Conservation (phyloP, 1,140 invertebrate genomes). For the Ganaspis sp. region DNA sequence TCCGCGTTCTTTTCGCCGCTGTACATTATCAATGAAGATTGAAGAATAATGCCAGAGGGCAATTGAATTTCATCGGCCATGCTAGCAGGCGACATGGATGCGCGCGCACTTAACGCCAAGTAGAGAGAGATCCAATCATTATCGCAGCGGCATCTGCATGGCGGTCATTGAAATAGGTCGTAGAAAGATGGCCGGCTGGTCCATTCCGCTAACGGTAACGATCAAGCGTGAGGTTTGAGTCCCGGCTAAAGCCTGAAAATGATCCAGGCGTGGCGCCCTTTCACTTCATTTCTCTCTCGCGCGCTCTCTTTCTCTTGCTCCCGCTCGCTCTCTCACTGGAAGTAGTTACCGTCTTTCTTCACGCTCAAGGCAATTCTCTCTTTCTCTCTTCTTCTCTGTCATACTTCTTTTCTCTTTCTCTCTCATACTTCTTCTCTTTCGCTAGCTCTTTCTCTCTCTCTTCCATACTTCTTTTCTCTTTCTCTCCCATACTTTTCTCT, state of each 20-base stretch:
- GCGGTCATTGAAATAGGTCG: conserved; percentile 75
- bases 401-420: no score
- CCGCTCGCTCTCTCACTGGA: no score
- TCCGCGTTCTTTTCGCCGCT: not conserved
- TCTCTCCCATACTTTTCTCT: no score
- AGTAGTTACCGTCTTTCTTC: not conserved
- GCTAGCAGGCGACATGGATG: conserved; percentile 40
- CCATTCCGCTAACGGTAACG: conserved; percentile 77
- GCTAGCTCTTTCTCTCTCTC: no score
- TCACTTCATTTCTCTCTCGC: not conserved
- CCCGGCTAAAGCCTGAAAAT: conserved; percentile 68
- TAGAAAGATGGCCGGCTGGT: conserved; percentile 64
- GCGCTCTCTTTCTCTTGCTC: no score
- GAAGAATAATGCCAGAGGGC: no score
- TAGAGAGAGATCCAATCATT: conserved; percentile 65
- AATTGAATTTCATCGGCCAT: conserved; percentile 50
- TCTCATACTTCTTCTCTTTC: not conserved
- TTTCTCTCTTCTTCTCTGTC: no score
- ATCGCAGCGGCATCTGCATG: conserved; percentile 76
- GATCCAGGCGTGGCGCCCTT: conserved; percentile 42
- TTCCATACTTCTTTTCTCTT: conserved; percentile 19
- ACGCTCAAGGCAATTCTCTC: not conserved
- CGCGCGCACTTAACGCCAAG: conserved; percentile 48
- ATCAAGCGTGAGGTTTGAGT: conserved; percentile 71
- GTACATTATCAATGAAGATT: not conserved